Evolutionary conservation across 92 coral and sea anemone genomes (phyloP), one percentile per base, ranked within the genome.

Genomic region (Nematostella vectensis): DNA sequence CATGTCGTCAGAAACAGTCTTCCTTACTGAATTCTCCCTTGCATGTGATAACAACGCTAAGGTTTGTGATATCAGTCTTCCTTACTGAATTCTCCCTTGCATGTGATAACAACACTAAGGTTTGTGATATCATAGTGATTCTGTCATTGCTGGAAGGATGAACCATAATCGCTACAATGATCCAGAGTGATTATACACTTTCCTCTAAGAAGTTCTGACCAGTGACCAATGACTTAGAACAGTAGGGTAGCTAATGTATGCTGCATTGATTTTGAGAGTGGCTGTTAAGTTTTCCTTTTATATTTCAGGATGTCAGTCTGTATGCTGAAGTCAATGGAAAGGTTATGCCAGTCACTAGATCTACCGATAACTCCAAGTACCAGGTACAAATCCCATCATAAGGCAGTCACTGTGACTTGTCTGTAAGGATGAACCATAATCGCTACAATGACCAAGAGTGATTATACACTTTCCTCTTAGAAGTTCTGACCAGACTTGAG

Each of bases 281-380:
- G n/a, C n/a, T 43, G 47, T 31, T 13, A 33, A 11, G 39, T 36
- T 70, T 47, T 58, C 1, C 58, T 44, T 45, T 48, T 22, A 12
- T 68, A 85, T 51, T 44, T 25, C 68, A 89, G 98, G 69, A 78
- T 68, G 68, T 91, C 16, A 68, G 71, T 63, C 70, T 91, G 22
- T 91, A 91, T 81, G 98, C 96, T 24, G 96, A 91, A 75, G 83
- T 91, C 1, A 81, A 91, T 86, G 98, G 98, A 16, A 78, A 76
- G 47, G 83, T 91, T 24, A 68, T 86, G 79, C 98, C 98, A 2
- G 98, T 91, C 11, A 71, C 98, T 28, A 72, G 68, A 33, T 91
- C 98, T 1, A 55, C 93, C 36, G 98, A 91, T 57, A 75, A 75
- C 39, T 63, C 79, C 10, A 71, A 65, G 49, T 88, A 86, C 62